A percentile compares a stretch with the other conserved stretches of the same genome.
phyloP scores from a whole-genome alignment of 2,888 invertebrate genomes.

The Drosophila koepferae region DNA sequence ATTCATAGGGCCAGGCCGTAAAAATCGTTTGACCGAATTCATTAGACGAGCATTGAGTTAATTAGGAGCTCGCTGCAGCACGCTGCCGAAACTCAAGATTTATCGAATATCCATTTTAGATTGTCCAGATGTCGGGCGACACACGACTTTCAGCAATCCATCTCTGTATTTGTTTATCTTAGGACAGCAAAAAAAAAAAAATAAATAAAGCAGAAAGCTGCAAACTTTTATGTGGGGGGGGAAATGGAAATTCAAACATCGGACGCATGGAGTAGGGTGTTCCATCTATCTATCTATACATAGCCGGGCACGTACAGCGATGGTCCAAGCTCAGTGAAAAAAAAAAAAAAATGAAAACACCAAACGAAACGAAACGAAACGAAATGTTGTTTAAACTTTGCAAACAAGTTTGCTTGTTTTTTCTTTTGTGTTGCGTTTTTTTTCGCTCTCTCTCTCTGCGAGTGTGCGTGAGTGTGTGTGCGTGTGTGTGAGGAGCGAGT shows the following conservation, averaged over 20 bases:
- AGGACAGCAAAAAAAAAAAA: slow-evolving; percentile 52
- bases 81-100: slow-evolving; percentile 39
- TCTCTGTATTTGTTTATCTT: slow-evolving; percentile 79
- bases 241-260: slow-evolving; percentile 39
- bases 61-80: slow-evolving; percentile 33
- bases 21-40: slow-evolving; percentile 63
- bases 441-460: background rate
- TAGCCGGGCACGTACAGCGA: slow-evolving; percentile 54
- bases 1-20: slow-evolving; percentile 51
- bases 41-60: slow-evolving; percentile 53
- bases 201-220: slow-evolving; percentile 2
- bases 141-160: slow-evolving; percentile 73
- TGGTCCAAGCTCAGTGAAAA: slow-evolving; percentile 46
- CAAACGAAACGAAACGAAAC: slow-evolving; percentile 31
- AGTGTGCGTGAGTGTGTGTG: background rate
- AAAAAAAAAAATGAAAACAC: background rate
- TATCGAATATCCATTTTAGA: slow-evolving; percentile 73
- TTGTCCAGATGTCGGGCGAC: slow-evolving; percentile 77
- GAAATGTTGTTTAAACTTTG: slow-evolving; percentile 81
- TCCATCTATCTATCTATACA: slow-evolving; percentile 4
- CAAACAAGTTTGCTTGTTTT: slow-evolving; percentile 76
- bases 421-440: slow-evolving; percentile 40
- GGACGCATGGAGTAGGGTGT: background rate
- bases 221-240: slow-evolving; percentile 32
- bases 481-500: slow-evolving; percentile 45